Conservation (phyloP, 2,797 vertebrate genomes). For the Bradypodion pumilum region DNA sequence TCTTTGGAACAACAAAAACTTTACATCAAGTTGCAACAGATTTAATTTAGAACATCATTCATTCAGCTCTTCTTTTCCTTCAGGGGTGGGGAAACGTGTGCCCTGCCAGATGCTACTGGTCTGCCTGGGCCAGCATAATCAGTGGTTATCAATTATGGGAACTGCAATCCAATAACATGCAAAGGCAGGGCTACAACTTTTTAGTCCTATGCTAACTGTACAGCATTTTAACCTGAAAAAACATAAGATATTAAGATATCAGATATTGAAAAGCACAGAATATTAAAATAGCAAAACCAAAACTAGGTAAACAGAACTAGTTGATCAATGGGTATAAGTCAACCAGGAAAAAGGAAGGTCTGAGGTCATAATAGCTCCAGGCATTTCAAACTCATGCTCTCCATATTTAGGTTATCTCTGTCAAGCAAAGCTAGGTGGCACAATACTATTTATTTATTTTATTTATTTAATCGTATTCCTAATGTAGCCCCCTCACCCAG, state of each 20-base stretch:
- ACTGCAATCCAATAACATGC: neutral
- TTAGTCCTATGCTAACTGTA: neutral
- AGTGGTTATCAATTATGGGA: neutral
- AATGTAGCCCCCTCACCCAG: no score
- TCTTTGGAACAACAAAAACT: neutral
- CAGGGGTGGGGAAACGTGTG: neutral
- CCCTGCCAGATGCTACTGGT: neutral
- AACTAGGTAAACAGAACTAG: neutral
- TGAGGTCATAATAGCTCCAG: neutral
- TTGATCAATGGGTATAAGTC: neutral
- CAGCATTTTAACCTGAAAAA: neutral
- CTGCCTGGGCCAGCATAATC: neutral
- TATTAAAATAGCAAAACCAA: neutral
- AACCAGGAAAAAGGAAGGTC: neutral
- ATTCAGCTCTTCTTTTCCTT: neutral
- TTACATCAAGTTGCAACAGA: neutral
- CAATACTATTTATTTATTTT: neutral
- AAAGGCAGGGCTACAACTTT: neutral
- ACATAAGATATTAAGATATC: neutral
- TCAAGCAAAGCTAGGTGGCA: neutral
- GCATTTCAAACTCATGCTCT: neutral
- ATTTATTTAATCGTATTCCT: no score
- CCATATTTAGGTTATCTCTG: neutral
- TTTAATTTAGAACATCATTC: neutral
- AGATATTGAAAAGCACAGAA: neutral